Percentiles rank a stretch among this genome's conserved stretches.
phyloP scores from a whole-genome alignment of 2,797 vertebrate genomes.

The Champsocephalus esox region DNA sequence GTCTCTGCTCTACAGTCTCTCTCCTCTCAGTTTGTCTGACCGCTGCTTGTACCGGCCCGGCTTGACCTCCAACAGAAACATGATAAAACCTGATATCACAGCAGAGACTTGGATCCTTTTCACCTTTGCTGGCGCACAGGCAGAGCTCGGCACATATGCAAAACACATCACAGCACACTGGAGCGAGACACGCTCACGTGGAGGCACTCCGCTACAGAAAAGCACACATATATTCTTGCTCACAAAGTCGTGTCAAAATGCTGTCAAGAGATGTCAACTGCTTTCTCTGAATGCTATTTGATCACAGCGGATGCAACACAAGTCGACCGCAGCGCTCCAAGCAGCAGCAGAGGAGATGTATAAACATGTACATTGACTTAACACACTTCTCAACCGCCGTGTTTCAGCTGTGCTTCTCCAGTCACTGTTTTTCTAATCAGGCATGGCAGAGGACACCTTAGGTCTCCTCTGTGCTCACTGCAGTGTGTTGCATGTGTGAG shows the following conservation, averaged over 20 bases:
- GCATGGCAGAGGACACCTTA: conserved; percentile 73
- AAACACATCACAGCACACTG: conserved; percentile 20
- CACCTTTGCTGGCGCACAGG: conserved; percentile 1
- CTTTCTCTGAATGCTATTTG: conserved; percentile 40
- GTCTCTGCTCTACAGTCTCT: conserved; percentile 19
- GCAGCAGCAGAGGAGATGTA: conserved; percentile 42
- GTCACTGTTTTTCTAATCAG: conserved; percentile 69
- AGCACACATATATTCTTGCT: conserved; percentile 24
- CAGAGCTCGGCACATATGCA: conserved; percentile 9
- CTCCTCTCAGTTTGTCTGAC: conserved; percentile 31
- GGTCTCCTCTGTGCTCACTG: conserved; percentile 54
- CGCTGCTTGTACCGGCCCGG: conserved; percentile 28
- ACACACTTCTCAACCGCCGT: conserved; percentile 34
- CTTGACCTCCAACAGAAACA: conserved; percentile 52
- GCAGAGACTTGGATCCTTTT: conserved; percentile 28
- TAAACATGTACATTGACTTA: conserved; percentile 42
- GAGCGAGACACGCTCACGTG: conserved; percentile 19
- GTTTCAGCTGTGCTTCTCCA: conserved; percentile 27
- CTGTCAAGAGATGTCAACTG: conserved; percentile 53
- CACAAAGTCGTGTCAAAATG: conserved; percentile 54
- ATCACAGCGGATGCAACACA: conserved; percentile 40
- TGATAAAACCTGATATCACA: conserved; percentile 23
- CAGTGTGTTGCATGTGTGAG: conserved; percentile 48
- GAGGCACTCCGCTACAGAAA: conserved; percentile 32
- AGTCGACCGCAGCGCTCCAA: conserved; percentile 44